Evolutionary conservation across 2,113 vertebrate genomes (phyloP), one percentile per base, ranked within the genome.

Genomic region (Ptilonorhynchus violaceus): DNA sequence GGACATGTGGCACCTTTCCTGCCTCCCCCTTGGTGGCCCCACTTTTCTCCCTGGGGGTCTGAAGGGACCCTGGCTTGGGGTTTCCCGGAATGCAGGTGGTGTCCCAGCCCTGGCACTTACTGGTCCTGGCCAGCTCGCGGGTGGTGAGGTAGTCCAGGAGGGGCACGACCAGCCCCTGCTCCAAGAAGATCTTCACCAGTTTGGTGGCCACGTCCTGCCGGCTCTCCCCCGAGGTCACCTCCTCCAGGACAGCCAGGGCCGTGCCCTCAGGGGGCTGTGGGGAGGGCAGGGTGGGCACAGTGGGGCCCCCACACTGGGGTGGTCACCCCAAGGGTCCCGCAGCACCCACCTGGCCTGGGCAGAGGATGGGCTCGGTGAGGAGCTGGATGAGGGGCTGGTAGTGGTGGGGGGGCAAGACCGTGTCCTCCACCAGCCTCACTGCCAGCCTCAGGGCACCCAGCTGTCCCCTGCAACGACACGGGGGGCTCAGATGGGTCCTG

Each of bases 161-260:
- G 5, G 98, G 98, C 81, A 98, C 98, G 2, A 98, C 98, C 95
- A 99, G 98, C 13, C 99, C 99, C 85, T 98, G 98, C 44, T 98
- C 98, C 50, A 99, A 97, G 92, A 99, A 99, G 78, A 99, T 98
- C 98, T 99, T 99, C 97, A 99, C 99, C 93, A 99, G 94, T 33
- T 98, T 99, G 97, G 99, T 99, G 50, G 99, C 99, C 13, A 99
- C 98, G 2, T 99, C 99, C 95, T 99, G 99, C 5, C 98, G 97
- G 96, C 99, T 99, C 94, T 99, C 99, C 11, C 98, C 98, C 0
- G 92, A 98, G 63, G 98, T 98, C 91, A 99, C 97, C 80, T 99
- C 98, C 96, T 99, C 99, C 97, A 99, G 97, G 97, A 99, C 78
- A 12, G 98, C 98, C 96, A 99, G 93, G 7, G 98, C 97, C 0